Base-by-base conservation (phyloP, 2,888 invertebrate species). In the Acrobasis repandana region DNA sequence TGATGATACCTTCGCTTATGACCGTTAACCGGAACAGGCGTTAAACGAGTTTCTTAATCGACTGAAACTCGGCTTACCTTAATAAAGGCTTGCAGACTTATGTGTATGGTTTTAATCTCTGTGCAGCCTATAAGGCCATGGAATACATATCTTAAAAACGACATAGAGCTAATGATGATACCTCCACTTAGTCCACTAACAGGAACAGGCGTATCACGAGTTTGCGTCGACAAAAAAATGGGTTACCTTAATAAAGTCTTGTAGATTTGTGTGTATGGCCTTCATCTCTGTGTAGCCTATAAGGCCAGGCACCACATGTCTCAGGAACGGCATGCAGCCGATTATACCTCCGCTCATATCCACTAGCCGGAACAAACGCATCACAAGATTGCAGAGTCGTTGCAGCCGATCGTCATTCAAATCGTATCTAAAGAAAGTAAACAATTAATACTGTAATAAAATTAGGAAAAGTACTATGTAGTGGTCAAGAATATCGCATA, bases 341-440 rank as follows among this genome's bases (percentile, higher is more conserved):
- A 96, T 73, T 6, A 95, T 70, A 0, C 96, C 96, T 0, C 96
- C 96, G 49, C 95, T 94, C 86, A 95, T 94, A 73, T 96, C 95
- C 9, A 93, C 90, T 1, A 92, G 80, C 71, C 93, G 93, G 75
- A 96, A 96, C 10, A 93, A 90, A 52, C 93, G 93, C 66, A 94
- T 94, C 48, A 95, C 93, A 2, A 94, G 79, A 43, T 90, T 73
- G 60, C 95, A 86, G 8, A 96, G 83, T 46, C 88, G 77, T 38
- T 81, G 85, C 11, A 95, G 76, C 33, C 92, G 91, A 18, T 82
- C 75, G 71, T 96, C 95, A 38, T 93, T 88, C 56, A 94, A 88
- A 47, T 93, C 85, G 74, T 95, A 95, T 72, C 93, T 92, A 75
- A 16, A 63, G 65, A 33, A 58, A 46, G 10, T 15, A 33, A 61